These are phyloP conservation scores for Ernsta delagoae DNA, from an alignment of 2,888 invertebrate species.

Conservation along the genomic window DNA sequence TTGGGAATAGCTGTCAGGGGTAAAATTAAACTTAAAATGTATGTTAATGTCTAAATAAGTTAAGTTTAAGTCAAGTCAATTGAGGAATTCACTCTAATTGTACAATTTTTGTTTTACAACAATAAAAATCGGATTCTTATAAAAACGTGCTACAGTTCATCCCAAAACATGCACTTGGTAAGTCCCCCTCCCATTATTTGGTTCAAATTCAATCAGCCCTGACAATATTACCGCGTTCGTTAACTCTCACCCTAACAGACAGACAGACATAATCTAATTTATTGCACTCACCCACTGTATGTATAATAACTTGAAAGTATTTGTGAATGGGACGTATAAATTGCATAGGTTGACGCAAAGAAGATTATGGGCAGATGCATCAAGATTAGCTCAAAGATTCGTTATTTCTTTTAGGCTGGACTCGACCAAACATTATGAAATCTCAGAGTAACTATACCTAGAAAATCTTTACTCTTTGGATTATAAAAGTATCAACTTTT, in stretches of 20 bases:
- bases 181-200: slow-evolving; percentile 42
- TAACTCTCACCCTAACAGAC: slow-evolving; percentile 52
- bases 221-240: slow-evolving; percentile 54
- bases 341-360: slow-evolving; percentile 13
- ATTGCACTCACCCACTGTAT: slow-evolving; percentile 47
- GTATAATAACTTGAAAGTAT: slow-evolving; percentile 48
- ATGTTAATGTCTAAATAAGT: too few relatives aligned
- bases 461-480: too few relatives aligned
- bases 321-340: slow-evolving; percentile 21
- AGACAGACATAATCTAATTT: slow-evolving; percentile 60
- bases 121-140: not conserved
- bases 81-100: not conserved
- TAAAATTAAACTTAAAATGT: too few relatives aligned
- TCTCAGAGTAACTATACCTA: too few relatives aligned
- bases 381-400: not conserved
- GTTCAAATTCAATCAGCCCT: slow-evolving; percentile 55
- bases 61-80: too few relatives aligned
- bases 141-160: slow-evolving; percentile 10
- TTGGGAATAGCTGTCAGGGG: too few relatives aligned
- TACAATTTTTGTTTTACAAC: not conserved
- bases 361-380: slow-evolving; percentile 5
- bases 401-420: too few relatives aligned
- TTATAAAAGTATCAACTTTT: too few relatives aligned
- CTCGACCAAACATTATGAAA: too few relatives aligned
- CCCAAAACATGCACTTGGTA: slow-evolving; percentile 17